These are phyloP conservation scores for Galerucella calmariensis DNA, from an alignment of 2,888 invertebrate species.

Conservation along the genomic window DNA sequence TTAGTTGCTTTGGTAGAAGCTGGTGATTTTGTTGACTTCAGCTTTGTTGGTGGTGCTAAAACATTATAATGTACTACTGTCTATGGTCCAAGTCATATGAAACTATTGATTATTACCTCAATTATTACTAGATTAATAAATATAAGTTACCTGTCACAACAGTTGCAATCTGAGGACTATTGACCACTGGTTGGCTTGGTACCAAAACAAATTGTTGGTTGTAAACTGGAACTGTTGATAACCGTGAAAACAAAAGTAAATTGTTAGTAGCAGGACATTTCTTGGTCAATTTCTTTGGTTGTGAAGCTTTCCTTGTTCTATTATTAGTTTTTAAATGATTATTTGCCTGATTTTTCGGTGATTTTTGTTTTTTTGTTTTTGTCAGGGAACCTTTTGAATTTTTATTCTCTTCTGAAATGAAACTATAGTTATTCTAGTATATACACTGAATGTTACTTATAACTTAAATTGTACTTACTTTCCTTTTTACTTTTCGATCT, in stretches of 20 bases:
- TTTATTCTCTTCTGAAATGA: constrained; percentile 51
- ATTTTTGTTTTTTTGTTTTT: constrained; percentile 38
- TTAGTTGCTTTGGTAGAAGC: constrained; percentile 41
- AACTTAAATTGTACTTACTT: constrained; percentile 53
- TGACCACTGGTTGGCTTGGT: constrained; percentile 44
- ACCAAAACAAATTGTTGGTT: constrained; percentile 51
- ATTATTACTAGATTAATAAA: neutral
- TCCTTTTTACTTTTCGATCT: constrained; percentile 57
- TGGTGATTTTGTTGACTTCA: constrained; percentile 10
- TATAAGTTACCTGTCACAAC: constrained; percentile 19
- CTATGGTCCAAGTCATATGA: neutral
- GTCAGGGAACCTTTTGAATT: constrained; percentile 12
- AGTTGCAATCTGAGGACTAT: constrained; percentile 42
- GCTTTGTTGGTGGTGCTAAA: neutral
- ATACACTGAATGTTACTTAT: neutral
- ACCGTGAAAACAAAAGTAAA: constrained; percentile 50
- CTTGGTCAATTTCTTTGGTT: constrained; percentile 39
- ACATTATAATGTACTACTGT: neutral
- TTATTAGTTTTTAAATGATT: constrained; percentile 26
- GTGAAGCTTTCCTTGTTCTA: constrained; percentile 34
- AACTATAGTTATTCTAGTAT: neutral
- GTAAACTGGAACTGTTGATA: constrained; percentile 31
- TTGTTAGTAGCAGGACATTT: constrained; percentile 43
- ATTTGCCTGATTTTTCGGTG: constrained; percentile 4
- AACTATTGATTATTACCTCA: neutral